Evolutionary conservation across 1,140 invertebrate genomes (phyloP).

Genomic region (Phenacoccus solenopsis): DNA sequence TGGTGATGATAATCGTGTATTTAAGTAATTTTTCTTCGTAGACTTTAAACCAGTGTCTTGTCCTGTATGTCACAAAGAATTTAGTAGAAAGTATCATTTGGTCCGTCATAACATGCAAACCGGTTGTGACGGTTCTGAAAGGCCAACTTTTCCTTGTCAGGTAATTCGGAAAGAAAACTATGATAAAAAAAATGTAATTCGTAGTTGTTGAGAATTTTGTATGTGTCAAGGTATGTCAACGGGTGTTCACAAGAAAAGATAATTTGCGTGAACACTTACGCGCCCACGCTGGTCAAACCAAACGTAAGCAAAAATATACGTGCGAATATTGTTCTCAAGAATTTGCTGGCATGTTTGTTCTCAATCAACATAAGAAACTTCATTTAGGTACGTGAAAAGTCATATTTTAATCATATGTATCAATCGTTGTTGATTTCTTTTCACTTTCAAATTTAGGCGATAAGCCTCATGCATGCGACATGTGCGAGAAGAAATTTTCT

Average conservation of each 20-base stretch:
- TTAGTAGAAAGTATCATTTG: constrained; percentile 60
- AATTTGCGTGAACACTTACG: constrained; percentile 62
- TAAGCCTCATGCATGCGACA: constrained; percentile 48
- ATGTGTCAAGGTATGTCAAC: constrained; percentile 47
- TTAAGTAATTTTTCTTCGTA: constrained; percentile 20
- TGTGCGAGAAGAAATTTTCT: constrained; percentile 52
- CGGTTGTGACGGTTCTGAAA: constrained; percentile 50
- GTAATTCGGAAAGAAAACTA: constrained; percentile 29
- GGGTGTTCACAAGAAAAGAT: constrained; percentile 58
- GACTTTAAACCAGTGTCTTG: constrained; percentile 41
- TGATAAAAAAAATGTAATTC: too few relatives aligned
- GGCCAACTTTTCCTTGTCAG: constrained; percentile 44
- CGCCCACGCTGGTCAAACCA: constrained; percentile 51
- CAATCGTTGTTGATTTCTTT: not conserved
- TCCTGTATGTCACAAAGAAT: constrained; percentile 46
- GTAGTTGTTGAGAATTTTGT: not conserved
- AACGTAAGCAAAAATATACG: constrained; percentile 46
- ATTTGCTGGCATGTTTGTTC: constrained; percentile 50
- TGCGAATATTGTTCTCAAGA: constrained; percentile 56
- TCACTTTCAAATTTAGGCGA: constrained; percentile 35
- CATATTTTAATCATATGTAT: not conserved
- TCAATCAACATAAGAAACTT: constrained; percentile 52
- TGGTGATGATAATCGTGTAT: not conserved
- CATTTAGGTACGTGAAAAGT: constrained; percentile 45
- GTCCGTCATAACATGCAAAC: constrained; percentile 59